Conservation (phyloP, 2,113 vertebrate genomes). For the Orientallactaga bullata region DNA sequence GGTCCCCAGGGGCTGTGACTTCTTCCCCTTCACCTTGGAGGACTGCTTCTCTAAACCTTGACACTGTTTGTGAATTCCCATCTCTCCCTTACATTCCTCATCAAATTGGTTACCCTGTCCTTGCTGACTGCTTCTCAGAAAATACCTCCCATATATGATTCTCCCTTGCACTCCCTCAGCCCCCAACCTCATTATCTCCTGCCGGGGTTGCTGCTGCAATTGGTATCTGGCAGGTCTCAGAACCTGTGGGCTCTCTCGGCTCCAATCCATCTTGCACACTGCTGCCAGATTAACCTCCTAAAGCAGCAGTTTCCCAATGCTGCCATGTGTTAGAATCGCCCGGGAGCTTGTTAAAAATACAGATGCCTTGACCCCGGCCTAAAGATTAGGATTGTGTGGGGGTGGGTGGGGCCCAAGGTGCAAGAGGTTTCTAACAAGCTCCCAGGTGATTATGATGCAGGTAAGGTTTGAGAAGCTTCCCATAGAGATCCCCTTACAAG, state of each 20-base stretch:
- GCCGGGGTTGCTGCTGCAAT: slow-evolving; percentile 70
- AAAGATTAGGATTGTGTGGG: slow-evolving; percentile 76
- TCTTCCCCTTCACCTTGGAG: slow-evolving; percentile 36
- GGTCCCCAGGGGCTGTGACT: background rate
- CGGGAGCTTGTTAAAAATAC: slow-evolving; percentile 82
- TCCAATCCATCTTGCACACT: slow-evolving; percentile 77
- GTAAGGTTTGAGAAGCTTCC: background rate
- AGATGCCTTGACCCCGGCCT: slow-evolving; percentile 76
- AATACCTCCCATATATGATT: slow-evolving; percentile 62
- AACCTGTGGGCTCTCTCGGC: slow-evolving; percentile 73
- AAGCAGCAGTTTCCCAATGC: slow-evolving; percentile 73
- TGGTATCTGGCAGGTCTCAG: slow-evolving; percentile 65
- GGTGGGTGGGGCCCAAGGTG: slow-evolving; percentile 67
- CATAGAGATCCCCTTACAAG: background rate
- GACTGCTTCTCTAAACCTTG: slow-evolving; percentile 64
- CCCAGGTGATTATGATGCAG: slow-evolving; percentile 49
- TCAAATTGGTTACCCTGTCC: slow-evolving; percentile 73
- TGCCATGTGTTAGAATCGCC: slow-evolving; percentile 69
- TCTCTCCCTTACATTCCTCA: slow-evolving; percentile 58
- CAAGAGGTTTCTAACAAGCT: slow-evolving; percentile 77
- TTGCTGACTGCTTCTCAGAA: slow-evolving; percentile 75
- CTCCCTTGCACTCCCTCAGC: slow-evolving; percentile 73
- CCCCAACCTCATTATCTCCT: slow-evolving; percentile 81
- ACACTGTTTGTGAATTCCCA: slow-evolving; percentile 71
- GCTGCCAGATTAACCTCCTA: slow-evolving; percentile 80